Percentiles rank a stretch among this genome's conserved stretches.
Evolutionary conservation across 2,888 invertebrate species (phyloP).

Genomic region (Buathra laborator): DNA sequence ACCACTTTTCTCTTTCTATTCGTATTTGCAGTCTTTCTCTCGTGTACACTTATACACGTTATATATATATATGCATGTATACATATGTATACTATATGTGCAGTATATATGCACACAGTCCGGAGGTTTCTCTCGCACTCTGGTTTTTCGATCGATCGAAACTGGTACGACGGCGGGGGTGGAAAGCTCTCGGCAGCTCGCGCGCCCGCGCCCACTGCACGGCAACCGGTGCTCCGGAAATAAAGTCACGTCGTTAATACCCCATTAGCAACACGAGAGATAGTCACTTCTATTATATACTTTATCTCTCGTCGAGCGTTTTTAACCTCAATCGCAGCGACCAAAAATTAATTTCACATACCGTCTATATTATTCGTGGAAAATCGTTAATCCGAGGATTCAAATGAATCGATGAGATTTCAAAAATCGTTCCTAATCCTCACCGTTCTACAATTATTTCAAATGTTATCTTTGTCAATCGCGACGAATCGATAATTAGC

Average conservation of each 20-base stretch:
- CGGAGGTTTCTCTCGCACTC: slow-evolving; percentile 14
- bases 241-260: slow-evolving; percentile 78
- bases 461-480: background rate
- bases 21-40: slow-evolving; percentile 19
- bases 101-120: slow-evolving; percentile 9
- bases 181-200: slow-evolving; percentile 38
- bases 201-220: slow-evolving; percentile 73
- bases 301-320: background rate
- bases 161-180: slow-evolving; percentile 47
- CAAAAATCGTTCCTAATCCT: too few species aligned
- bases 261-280: slow-evolving; percentile 52
- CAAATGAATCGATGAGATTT: too few species aligned
- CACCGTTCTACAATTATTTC: background rate
- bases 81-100: background rate
- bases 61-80: slow-evolving; percentile 1
- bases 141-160: slow-evolving; percentile 68
- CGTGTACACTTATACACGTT: background rate
- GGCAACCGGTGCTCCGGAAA: slow-evolving; percentile 79
- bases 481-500: background rate
- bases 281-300: slow-evolving; percentile 5
- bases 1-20: background rate
- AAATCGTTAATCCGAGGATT: background rate
- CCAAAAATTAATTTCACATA: background rate
- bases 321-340: background rate
- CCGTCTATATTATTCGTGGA: background rate